Evolutionary conservation across 2,888 invertebrate species (phyloP), one percentile per base, ranked within the genome.

Genomic region (Pachymerium ferrugineum): DNA sequence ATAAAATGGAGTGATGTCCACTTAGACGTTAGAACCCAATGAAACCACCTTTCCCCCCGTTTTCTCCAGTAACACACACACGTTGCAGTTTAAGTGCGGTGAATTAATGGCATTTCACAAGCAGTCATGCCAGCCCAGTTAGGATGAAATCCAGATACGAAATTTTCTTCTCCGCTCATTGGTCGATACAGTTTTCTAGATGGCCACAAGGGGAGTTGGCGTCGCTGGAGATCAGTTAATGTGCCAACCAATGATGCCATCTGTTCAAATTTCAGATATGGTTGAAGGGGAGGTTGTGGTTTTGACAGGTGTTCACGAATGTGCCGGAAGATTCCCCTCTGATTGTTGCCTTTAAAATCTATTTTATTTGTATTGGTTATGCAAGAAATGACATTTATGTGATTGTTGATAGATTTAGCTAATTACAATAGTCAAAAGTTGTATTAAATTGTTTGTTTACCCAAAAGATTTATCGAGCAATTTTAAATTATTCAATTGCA

Each of bases 231-330:
- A 62, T 62, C 62, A 62, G 62, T 62, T 62, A 62, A 62, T 28
- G 62, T 62, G 62, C 62, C 62, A 62, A 62, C 28, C 62, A 62
- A 62, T 25, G 62, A 62, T 62, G 62, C 62, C 62, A 62, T 62
- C 62, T 62, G 62, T 62, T 62, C 62, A 62, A 62, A 62, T 62
- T 62, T 62, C 62, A 62, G 62, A 62, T 62, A 62, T n/a, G 8
- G 62, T 62, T 25, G 62, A 62, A 62, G 62, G 28, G 62, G 28
- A 10, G 1, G 25, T 62, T 62, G 62, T 62, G 62, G 62, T 62
- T 62, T 62, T 62, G 62, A 62, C 62, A 62, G 62, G 62, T 62
- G 62, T 62, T 62, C 62, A 28, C n/a, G 62, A 62, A 62, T 62
- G 62, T 25, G 62, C 1, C n/a, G 1, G 62, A 22, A 54, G 62